Evolutionary conservation across 2,113 vertebrate genomes (phyloP).

Genomic region (Marmota monax): DNA sequence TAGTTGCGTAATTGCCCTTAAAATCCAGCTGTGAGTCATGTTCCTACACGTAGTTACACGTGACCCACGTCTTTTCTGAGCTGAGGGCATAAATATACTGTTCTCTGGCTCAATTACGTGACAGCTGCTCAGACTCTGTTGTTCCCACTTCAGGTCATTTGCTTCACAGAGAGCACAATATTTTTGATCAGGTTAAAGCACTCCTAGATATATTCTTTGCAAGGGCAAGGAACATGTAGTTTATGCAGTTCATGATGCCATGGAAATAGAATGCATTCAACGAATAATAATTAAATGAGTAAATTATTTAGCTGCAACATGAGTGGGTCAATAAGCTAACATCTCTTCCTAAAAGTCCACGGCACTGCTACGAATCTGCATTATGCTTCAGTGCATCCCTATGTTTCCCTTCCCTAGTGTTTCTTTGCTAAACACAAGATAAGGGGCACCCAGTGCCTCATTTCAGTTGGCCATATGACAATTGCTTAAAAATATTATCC

Average conservation of each 20-base stretch:
- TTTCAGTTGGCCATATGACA: slow-evolving; percentile 28
- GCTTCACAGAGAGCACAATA: background rate
- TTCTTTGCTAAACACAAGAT: background rate
- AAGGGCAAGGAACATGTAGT: background rate
- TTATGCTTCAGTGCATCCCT: background rate
- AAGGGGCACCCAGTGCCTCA: background rate
- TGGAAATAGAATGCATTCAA: background rate
- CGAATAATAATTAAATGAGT: background rate
- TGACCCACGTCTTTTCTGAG: slow-evolving; percentile 33
- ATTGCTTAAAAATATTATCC: slow-evolving; percentile 46
- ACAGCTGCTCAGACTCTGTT: background rate
- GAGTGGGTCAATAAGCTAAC: background rate
- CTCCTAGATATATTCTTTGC: background rate
- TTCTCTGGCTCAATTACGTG: background rate
- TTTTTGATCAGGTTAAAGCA: background rate
- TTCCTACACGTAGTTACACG: background rate
- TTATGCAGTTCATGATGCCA: background rate
- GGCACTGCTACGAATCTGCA: background rate
- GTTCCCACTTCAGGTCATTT: background rate
- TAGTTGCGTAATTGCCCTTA: slow-evolving; percentile 65
- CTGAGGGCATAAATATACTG: background rate
- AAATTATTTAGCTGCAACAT: background rate
- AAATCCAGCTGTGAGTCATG: slow-evolving; percentile 59
- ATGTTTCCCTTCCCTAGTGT: background rate
- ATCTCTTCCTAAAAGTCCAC: background rate